These are phyloP conservation scores for Cryptophagus acutangulus DNA, from an alignment of 2,888 invertebrate genomes.

Conservation along the genomic window DNA sequence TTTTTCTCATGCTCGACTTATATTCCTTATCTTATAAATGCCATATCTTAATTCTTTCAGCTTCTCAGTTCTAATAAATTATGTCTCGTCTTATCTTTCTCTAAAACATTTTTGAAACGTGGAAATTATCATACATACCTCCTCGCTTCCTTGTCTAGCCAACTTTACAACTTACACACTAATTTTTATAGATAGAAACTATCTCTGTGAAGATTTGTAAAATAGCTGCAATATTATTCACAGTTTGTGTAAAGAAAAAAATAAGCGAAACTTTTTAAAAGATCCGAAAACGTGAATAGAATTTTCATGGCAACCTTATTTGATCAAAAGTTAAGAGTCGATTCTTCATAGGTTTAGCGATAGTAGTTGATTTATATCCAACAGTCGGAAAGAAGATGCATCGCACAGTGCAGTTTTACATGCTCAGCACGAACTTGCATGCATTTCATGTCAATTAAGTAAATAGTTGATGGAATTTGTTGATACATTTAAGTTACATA, in stretches of 20 bases:
- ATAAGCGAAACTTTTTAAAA: too few species aligned
- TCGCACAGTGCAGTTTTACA: slow-evolving; percentile 12
- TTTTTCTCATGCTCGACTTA: slow-evolving; percentile 1
- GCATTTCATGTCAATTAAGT: slow-evolving; percentile 15
- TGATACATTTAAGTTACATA: too few species aligned
- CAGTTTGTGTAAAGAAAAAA: slow-evolving; percentile 12
- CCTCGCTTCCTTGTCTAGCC: too few species aligned
- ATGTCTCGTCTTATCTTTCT: slow-evolving; percentile 22
- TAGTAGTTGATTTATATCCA: slow-evolving; percentile 17
- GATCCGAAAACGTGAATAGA: slow-evolving; percentile 20
- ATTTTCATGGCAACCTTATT: slow-evolving; percentile 19
- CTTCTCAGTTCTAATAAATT: slow-evolving; percentile 18
- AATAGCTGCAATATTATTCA: slow-evolving; percentile 9
- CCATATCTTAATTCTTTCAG: slow-evolving; percentile 20
- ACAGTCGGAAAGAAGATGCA: slow-evolving; percentile 10
- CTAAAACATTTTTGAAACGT: slow-evolving; percentile 22
- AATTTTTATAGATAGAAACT: too few species aligned
- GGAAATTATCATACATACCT: too few species aligned
- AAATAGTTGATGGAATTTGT: slow-evolving; percentile 14
- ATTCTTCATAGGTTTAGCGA: slow-evolving; percentile 19
- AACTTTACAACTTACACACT: too few species aligned
- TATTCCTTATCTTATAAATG: slow-evolving; percentile 6
- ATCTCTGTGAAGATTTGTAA: slow-evolving; percentile 8
- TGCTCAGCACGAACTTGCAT: slow-evolving; percentile 16
- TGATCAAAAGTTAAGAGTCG: slow-evolving; percentile 21